phyloP scores from a whole-genome alignment of 2,113 vertebrate species.

The Nothoprocta pentlandii region DNA sequence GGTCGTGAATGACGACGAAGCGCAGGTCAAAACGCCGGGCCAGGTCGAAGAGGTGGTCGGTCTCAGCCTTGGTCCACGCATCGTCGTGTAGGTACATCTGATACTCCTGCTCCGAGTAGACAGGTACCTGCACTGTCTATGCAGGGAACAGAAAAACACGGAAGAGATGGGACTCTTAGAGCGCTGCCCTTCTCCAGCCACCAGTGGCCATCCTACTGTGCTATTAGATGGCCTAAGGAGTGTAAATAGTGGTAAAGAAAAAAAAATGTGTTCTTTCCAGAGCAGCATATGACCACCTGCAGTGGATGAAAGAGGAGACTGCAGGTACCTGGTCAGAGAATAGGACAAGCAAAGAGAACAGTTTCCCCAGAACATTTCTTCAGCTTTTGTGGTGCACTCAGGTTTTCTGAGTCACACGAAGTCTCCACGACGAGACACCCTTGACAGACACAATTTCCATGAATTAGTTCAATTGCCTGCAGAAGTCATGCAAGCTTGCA shows the following conservation, averaged over 20 bases:
- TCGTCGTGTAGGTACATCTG: slow-evolving; percentile 97
- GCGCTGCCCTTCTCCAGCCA: background rate
- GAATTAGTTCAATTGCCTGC: background rate
- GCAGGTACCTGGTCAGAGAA: background rate
- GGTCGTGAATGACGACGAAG: slow-evolving; percentile 95
- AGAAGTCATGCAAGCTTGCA: background rate
- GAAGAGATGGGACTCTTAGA: background rate
- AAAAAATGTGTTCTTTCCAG: background rate
- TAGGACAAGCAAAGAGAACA: background rate
- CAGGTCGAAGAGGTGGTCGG: slow-evolving; percentile 96
- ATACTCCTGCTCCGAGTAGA: slow-evolving; percentile 98
- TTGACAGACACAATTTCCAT: background rate
- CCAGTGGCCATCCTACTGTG: background rate
- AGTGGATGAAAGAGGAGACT: too few relatives aligned
- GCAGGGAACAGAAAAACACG: background rate
- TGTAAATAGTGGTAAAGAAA: background rate
- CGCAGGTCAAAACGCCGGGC: slow-evolving; percentile 96
- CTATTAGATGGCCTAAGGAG: background rate
- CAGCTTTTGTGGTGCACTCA: background rate
- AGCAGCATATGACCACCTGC: background rate
- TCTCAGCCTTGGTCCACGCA: slow-evolving; percentile 97
- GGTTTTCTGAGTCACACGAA: background rate
- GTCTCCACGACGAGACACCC: too few relatives aligned
- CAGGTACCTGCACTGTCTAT: slow-evolving; percentile 93
- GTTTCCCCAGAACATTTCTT: background rate